Evolutionary conservation across 2,888 invertebrate genomes (phyloP), one percentile per base, ranked within the genome.

Genomic region (Nomada fucata): DNA sequence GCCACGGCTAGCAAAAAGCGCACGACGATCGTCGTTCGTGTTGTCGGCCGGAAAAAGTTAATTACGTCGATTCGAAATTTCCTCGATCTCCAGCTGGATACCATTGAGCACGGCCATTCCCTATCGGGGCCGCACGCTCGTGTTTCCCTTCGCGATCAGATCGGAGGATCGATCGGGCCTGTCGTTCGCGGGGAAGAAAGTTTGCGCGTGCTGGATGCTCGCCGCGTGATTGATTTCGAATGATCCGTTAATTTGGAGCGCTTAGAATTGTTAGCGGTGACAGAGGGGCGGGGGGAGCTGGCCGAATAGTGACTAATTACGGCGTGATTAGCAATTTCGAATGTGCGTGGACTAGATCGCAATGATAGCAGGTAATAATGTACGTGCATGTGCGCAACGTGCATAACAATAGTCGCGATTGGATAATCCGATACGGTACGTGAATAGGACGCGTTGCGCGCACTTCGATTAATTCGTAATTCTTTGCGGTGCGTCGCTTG

Each of bases 41-140:
- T 76, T 55, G 72, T 65, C 57, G 59, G 60, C 26, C 44, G 76
- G 77, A 84, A 89, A 87, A 84, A 84, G 72, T 63, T 73, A 89
- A 90, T 89, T 89, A 88, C 87, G 76, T 87, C 86, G 87, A 88
- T 88, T 86, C 83, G 78, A 83, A 87, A 82, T 78, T 76, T 76
- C 36, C 63, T 18, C 60, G 75, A 78, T 71, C 71, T 59, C 23
- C 63, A 74, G 68, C 69, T 70, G 61, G 42, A 47, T 70, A 76
- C 53, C 76, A 63, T 86, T 82, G 85, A 72, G 76, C 59, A 68
- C 11, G 77, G 69, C 78, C 72, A 77, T 65, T 65, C 64, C 47
- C 53, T 70, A 11, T 1, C 18, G 63, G 60, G 73, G 67, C 71
- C 60, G 57, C 36, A 61, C 47, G 60, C 20, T 74, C 64, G 72